These are phyloP conservation scores for Ferdinandea cuprea DNA, from an alignment of 2,888 invertebrate genomes.

Conservation along the genomic window DNA sequence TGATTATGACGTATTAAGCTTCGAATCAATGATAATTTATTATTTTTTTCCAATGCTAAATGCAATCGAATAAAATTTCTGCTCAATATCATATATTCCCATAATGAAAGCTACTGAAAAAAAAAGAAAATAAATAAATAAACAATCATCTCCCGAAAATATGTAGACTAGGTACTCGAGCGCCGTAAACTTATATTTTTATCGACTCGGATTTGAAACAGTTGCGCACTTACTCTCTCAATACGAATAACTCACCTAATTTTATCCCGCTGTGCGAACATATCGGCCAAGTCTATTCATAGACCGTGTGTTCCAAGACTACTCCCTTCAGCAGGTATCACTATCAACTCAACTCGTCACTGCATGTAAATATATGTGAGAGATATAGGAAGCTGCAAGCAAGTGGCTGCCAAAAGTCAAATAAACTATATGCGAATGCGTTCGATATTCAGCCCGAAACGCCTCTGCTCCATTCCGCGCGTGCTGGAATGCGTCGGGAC, in stretches of 20 bases:
- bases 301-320: conserved; percentile 17
- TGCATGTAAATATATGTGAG: background rate
- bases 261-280: conserved; percentile 58
- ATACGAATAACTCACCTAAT: conserved; percentile 25
- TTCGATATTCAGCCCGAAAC: background rate
- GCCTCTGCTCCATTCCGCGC: conserved; percentile 1
- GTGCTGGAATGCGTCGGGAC: conserved; percentile 17
- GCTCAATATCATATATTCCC: too few relatives aligned
- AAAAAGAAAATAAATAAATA: too few relatives aligned
- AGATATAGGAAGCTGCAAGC: conserved; percentile 7
- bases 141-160: too few relatives aligned
- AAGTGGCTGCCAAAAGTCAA: conserved; percentile 26
- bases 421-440: conserved; percentile 3
- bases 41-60: too few relatives aligned
- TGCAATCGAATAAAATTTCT: too few relatives aligned
- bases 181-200: conserved; percentile 43
- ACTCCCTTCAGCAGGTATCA: conserved; percentile 25
- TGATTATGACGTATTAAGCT: too few relatives aligned
- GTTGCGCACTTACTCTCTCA: conserved; percentile 30
- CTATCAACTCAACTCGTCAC: background rate
- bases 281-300: conserved; percentile 43
- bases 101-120: too few relatives aligned
- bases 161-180: background rate
- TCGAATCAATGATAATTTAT: too few relatives aligned
- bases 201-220: conserved; percentile 13